Base-by-base conservation (phyloP, 2,888 invertebrate genomes). In the Dexiosoma caninum region DNA sequence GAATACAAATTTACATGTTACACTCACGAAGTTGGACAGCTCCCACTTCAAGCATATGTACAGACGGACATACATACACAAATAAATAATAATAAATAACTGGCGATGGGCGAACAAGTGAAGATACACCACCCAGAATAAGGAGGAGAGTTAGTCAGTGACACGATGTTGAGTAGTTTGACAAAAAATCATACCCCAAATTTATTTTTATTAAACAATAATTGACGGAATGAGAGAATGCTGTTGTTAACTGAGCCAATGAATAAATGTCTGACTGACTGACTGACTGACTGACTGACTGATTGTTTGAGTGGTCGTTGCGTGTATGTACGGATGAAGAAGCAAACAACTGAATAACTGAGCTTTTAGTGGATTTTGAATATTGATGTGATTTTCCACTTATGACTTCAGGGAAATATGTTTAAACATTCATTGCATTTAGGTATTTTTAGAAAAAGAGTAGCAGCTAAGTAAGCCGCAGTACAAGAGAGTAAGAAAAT, bases 361-460 rank as follows among this genome's bases (percentile, higher is more conserved):
- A 62, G 60, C 70, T 70, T 69, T 62, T 66, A 59, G 64, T 70
- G 27, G 19, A 75, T 76, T 67, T 72, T 76, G 62, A 66, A 80
- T 80, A 67, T 76, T 76, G 71, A 80, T 80, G 67, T 62, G 80
- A 80, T 80, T 80, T 80, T 76, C 55, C 71, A 62, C 46, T 76
- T 71, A 55, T 30, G 53, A 60, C 80, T 71, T 66, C 46, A 40
- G 76, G 66, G 80, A 79, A 79, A 79, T 49, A 16, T 9, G 16
- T 53, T 27, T 7, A 32, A 19, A 72, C 14, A 62, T 71, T 60
- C 76, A 75, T 75, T 23, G 21, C 53, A 64, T 55, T n/a, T n/a
- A n/a, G n/a, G n/a, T n/a, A n/a, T n/a, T n/a, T n/a, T n/a, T n/a
- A n/a, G n/a, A n/a, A n/a, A n/a, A n/a, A n/a, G n/a, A n/a, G n/a